A percentile compares a stretch with the other conserved stretches of the same genome.
Evolutionary conservation across 1,140 invertebrate species (phyloP).

Genomic region (Orchesella cincta): DNA sequence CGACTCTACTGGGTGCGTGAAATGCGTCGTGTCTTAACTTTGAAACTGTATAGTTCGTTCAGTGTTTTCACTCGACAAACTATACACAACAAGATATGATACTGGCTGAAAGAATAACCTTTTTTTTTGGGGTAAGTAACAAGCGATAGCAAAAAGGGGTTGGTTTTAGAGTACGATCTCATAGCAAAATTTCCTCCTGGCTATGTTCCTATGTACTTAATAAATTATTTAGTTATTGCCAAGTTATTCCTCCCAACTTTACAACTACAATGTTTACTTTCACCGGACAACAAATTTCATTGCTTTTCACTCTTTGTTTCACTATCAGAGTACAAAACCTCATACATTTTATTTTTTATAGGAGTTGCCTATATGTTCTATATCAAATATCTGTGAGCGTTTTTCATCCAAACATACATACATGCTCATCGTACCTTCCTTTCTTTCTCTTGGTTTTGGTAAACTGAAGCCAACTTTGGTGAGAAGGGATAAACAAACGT

Average conservation of each 20-base stretch:
- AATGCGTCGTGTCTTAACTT: background rate
- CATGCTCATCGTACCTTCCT: too few species aligned
- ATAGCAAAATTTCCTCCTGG: background rate
- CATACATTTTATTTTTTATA: background rate
- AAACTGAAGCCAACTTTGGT: too few species aligned
- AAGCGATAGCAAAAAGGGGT: too few species aligned
- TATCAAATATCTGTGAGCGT: background rate
- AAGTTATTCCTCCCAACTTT: conserved; percentile 32
- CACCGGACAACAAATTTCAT: background rate
- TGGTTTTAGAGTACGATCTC: too few species aligned
- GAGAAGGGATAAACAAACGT: too few species aligned
- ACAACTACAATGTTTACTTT: background rate
- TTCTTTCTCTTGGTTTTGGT: too few species aligned
- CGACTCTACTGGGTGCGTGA: background rate
- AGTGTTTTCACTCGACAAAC: background rate
- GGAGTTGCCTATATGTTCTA: too few species aligned
- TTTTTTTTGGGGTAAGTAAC: too few species aligned
- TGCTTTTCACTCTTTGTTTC: background rate
- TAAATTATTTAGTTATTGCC: conserved; percentile 43
- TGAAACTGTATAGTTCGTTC: background rate
- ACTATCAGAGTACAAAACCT: background rate
- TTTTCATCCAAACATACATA: background rate
- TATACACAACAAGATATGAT: background rate
- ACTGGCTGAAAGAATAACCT: background rate
- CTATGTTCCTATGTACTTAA: conserved; percentile 1